phyloP scores from a whole-genome alignment of 1,140 invertebrate species.

The Laupala kohalensis region DNA sequence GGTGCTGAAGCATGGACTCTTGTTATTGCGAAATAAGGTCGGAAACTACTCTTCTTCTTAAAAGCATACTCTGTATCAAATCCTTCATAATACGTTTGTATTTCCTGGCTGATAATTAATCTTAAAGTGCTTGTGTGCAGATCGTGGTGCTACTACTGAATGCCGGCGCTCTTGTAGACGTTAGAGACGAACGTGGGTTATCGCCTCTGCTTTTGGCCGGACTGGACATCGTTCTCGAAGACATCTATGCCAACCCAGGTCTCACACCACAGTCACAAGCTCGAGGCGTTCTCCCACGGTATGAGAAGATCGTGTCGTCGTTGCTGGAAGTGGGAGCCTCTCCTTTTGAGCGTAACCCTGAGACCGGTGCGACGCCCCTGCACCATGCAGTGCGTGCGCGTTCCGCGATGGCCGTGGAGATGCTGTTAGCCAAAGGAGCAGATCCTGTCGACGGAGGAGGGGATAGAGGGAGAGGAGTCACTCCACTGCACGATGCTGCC shows the following conservation, averaged over 20 bases:
- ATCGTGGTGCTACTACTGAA: conserved; percentile 19
- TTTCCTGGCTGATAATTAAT: too few species aligned
- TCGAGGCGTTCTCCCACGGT: conserved; percentile 10
- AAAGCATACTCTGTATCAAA: too few species aligned
- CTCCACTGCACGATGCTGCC: conserved; percentile 33
- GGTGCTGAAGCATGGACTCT: too few species aligned
- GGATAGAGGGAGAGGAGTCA: conserved; percentile 19
- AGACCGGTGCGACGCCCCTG: conserved; percentile 28
- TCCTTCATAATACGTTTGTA: too few species aligned
- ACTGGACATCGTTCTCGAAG: background rate
- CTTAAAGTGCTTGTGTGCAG: conserved; percentile 18
- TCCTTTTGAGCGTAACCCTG: conserved; percentile 19
- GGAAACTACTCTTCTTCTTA: too few species aligned
- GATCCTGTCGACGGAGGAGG: conserved; percentile 15
- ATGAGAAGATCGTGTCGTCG: conserved; percentile 16
- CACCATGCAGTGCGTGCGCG: conserved; percentile 32
- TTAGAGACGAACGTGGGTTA: conserved; percentile 19
- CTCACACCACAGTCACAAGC: background rate
- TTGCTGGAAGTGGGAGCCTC: conserved; percentile 20
- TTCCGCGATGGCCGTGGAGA: conserved; percentile 28
- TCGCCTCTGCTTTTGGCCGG: conserved; percentile 22
- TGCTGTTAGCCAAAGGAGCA: conserved; percentile 29
- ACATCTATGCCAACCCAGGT: background rate
- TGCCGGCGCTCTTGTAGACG: conserved; percentile 19
- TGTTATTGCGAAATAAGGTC: too few species aligned